A percentile compares a stretch with the other conserved stretches of the same genome.
phyloP scores from a whole-genome alignment of 2,113 vertebrate genomes.

The Dryoscopus gambensis region DNA sequence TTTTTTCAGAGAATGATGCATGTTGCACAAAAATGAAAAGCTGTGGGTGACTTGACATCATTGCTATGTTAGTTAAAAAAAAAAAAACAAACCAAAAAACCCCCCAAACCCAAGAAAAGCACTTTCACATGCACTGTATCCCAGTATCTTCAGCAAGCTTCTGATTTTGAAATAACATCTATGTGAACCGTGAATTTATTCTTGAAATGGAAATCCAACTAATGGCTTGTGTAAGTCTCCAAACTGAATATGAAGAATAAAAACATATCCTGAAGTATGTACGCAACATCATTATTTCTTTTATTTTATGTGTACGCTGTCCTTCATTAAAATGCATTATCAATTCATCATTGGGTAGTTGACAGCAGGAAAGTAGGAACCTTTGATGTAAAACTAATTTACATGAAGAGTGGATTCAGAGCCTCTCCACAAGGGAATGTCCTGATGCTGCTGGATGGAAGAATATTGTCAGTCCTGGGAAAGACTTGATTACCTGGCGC shows the following conservation, averaged over 20 bases:
- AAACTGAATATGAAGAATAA: neutral
- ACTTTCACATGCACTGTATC: neutral
- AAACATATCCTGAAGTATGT: neutral
- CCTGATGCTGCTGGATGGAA: slow-evolving; percentile 4
- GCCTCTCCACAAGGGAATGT: neutral
- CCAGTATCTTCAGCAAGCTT: neutral
- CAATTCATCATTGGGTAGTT: neutral
- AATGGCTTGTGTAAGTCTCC: neutral
- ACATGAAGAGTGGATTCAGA: neutral
- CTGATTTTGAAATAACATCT: neutral
- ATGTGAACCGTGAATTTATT: neutral
- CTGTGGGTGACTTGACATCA: neutral
- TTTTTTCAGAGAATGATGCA: neutral
- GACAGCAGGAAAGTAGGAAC: slow-evolving; percentile 38
- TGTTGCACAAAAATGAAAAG: neutral
- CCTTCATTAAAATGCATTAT: neutral
- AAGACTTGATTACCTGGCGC: neutral
- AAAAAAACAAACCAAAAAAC: fast-evolving
- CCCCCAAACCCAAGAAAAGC: neutral
- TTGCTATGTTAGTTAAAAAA: neutral
- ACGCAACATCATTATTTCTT: neutral
- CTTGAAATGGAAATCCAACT: neutral
- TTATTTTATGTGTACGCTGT: neutral
- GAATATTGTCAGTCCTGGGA: neutral
- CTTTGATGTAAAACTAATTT: slow-evolving; percentile 55